phyloP scores from a whole-genome alignment of 2,888 invertebrate genomes.

The Hirtodrosophila alboralis region DNA sequence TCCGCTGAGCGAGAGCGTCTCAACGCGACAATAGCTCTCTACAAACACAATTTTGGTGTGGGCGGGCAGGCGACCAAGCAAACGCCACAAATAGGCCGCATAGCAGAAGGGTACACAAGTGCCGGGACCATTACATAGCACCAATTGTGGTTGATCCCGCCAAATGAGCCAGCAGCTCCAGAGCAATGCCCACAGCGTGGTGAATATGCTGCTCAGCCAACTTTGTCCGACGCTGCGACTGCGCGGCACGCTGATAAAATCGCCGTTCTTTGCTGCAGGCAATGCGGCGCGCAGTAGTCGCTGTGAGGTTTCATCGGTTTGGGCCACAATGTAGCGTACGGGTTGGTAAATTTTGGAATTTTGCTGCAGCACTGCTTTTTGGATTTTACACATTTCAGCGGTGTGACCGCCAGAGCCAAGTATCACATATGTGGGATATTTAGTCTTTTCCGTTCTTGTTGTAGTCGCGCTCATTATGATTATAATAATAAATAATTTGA shows the following conservation, averaged over 20 bases:
- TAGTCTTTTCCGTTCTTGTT: background rate
- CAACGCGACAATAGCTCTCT: slow-evolving; percentile 97
- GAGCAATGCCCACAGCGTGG: slow-evolving; percentile 90
- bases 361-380: slow-evolving; percentile 85
- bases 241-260: slow-evolving; percentile 88
- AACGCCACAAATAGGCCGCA: slow-evolving; percentile 90
- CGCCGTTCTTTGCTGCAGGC: slow-evolving; percentile 84
- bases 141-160: slow-evolving; percentile 90
- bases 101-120: slow-evolving; percentile 97
- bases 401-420: slow-evolving; percentile 89
- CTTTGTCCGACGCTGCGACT: slow-evolving; percentile 95
- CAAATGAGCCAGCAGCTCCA: slow-evolving; percentile 89
- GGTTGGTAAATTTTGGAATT: slow-evolving; percentile 86
- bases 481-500: background rate
- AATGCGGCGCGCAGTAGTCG: slow-evolving; percentile 86
- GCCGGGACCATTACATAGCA: slow-evolving; percentile 97
- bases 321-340: slow-evolving; percentile 91
- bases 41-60: slow-evolving; percentile 93
- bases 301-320: slow-evolving; percentile 90
- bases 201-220: slow-evolving; percentile 90
- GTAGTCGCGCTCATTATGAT: slow-evolving; percentile 3
- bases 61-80: slow-evolving; percentile 86
- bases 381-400: slow-evolving; percentile 93
- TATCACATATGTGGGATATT: slow-evolving; percentile 77
- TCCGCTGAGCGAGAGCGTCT: slow-evolving; percentile 94